phyloP scores from a whole-genome alignment of 1,140 invertebrate genomes.

The Drosophila littoralis region DNA sequence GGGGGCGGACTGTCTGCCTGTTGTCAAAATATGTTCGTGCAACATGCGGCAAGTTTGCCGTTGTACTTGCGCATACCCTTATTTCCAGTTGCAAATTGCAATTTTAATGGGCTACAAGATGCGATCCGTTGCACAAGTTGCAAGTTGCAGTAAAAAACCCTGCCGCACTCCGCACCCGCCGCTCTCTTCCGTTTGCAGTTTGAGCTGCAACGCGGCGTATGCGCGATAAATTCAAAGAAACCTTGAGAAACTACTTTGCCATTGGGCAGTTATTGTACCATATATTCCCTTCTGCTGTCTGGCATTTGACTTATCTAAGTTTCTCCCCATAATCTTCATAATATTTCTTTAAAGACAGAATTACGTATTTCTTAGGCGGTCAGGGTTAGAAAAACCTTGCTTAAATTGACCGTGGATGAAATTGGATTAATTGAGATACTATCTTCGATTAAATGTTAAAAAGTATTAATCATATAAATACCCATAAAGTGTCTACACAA shows the following conservation, averaged over 20 bases:
- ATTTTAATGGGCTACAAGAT: constrained; percentile 53
- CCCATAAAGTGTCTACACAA: too few relatives aligned
- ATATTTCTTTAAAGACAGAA: not conserved
- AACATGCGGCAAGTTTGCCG: constrained; percentile 48
- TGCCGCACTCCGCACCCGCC: not conserved
- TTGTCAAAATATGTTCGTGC: constrained; percentile 45
- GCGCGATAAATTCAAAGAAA: constrained; percentile 43
- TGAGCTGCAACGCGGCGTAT: constrained; percentile 41
- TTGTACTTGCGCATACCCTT: constrained; percentile 18
- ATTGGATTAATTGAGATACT: too few relatives aligned
- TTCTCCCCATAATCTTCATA: too few relatives aligned
- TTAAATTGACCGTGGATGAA: too few relatives aligned
- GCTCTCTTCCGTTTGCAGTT: not conserved
- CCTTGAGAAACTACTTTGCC: constrained; percentile 9
- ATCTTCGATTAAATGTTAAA: too few relatives aligned
- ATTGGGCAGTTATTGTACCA: constrained; percentile 2
- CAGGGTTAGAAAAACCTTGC: too few relatives aligned
- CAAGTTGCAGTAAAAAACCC: constrained; percentile 1
- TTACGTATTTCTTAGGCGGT: not conserved
- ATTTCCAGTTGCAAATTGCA: constrained; percentile 47
- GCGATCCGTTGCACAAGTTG: constrained; percentile 18
- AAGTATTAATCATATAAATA: too few relatives aligned
- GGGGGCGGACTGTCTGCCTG: constrained; percentile 33
- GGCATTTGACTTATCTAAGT: constrained; percentile 13
- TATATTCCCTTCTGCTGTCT: not conserved